Conservation (phyloP, 2,888 invertebrate species). For the Spilarctia lutea region DNA sequence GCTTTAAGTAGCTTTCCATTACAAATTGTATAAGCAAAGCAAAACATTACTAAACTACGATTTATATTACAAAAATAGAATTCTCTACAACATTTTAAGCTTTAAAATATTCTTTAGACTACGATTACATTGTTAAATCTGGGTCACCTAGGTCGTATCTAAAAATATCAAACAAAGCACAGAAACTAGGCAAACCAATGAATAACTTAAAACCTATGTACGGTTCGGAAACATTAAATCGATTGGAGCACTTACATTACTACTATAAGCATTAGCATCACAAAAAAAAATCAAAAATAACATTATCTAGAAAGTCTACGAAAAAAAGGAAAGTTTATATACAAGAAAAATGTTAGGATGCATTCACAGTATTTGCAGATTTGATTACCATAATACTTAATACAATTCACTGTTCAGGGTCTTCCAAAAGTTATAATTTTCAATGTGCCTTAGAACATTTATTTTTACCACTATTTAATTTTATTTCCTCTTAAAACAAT, state of each 20-base stretch:
- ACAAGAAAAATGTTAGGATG: neutral
- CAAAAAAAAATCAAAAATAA: neutral
- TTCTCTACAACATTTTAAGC: neutral
- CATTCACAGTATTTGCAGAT: neutral
- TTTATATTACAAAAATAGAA: neutral
- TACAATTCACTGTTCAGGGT: neutral
- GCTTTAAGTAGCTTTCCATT: neutral
- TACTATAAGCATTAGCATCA: neutral
- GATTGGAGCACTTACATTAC: conserved; percentile 1
- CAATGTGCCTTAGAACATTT: neutral
- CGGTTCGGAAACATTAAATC: conserved; percentile 1
- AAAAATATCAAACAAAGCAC: conserved; percentile 8
- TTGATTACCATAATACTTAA: neutral
- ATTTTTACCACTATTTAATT: neutral
- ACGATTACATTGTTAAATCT: neutral
- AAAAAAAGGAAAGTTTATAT: neutral
- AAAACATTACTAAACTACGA: neutral
- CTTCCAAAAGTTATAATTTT: neutral
- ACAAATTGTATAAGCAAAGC: neutral
- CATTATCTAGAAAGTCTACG: neutral
- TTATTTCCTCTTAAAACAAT: neutral
- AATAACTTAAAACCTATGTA: conserved; percentile 12
- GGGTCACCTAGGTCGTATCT: conserved; percentile 17
- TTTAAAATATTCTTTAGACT: neutral
- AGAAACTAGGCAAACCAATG: neutral